Evolutionary conservation across 2,797 vertebrate species (phyloP), one percentile per base, ranked within the genome.

Genomic region (Sebastiscus tertius): DNA sequence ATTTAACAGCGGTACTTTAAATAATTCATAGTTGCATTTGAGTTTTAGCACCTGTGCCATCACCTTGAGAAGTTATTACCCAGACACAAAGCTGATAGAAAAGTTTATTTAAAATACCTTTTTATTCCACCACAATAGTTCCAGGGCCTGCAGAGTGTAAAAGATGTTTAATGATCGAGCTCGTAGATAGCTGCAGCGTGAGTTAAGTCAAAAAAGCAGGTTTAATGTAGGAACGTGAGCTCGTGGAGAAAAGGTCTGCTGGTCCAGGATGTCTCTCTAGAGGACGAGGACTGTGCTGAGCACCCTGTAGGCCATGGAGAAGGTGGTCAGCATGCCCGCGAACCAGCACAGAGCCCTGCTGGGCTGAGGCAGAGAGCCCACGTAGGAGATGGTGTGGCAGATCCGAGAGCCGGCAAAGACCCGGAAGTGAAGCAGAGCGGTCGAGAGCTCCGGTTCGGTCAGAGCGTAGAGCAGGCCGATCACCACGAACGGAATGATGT

Each of bases 381-480:
- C 0, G 68, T 99, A 99, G 0, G 96, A 83, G 0, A 98, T 31
- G 0, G 96, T 97, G 93, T 99, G 97, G 75, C 93, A 46, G 82
- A 98, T 82, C 52, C 98, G 93, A 0, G 95, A 90, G 2, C 75
- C 96, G 0, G 91, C 42, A 2, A 99, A 99, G 74, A 98, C 20
- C 8, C 97, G 94, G 95, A 97, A 99, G 85, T 98, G 97, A 75
- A 97, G 88, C 81, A 98, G 69, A 54, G 98, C 98, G 0, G 83
- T 61, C 20, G 93, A 94, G 8, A 96, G 95, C 0, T 96, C 91
- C 0, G 97, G 97, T 9, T 92, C 94, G 0, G 95, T 97, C 80
- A 99, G 85, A 5, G 96, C 72, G 1, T 98, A 99, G 34, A 99
- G 88, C 14, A 99, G 93, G 4, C 97, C 97, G 0, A 99, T 75